Base-by-base conservation (phyloP, 2,888 invertebrate species). In the Campopleginae sp. region DNA sequence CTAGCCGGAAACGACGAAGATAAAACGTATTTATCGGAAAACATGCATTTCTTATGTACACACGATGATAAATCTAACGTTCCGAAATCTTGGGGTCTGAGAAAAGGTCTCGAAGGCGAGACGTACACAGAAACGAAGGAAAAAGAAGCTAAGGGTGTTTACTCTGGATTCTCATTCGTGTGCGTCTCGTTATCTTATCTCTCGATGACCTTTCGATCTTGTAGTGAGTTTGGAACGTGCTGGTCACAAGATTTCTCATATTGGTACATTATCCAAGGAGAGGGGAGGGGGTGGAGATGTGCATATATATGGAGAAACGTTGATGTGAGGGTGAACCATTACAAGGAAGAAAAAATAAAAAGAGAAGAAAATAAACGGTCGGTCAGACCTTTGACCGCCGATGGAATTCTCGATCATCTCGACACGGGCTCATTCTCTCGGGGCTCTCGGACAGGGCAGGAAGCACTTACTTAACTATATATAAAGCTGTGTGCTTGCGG, bases 401-500 rank as follows among this genome's bases (percentile, higher is more conserved):
- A 87, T 87, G 80, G 74, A 77, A 74, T 85, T 80, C 54, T 48
- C 82, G 80, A 82, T 82, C 71, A 80, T 82, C 66, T 80, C 76
- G 66, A 65, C 82, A 72, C 72, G 82, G 78, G 85, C 48, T 88
- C 91, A 92, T 91, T 92, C 90, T 89, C 89, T 88, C 88, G 88
- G 88, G 85, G 88, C 86, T 87, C 87, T 87, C 87, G 88, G 83
- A 86, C 87, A 87, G 88, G 88, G 89, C 92, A 92, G 93, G 93
- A 93, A 93, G 90, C 89, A 90, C 92, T 93, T 91, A 91, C 88
- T 93, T 93, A 92, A 90, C 88, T 81, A 84, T 80, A 81, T 82
- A 81, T 71, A 70, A 75, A 54, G 82, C 76, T 70, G 75, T 80
- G 72, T 74, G 82, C 48, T 76, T 54, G 68, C 51, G 58, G 72